Conservation (phyloP, 2,797 vertebrate genomes). For the Anguilla pacifica region DNA sequence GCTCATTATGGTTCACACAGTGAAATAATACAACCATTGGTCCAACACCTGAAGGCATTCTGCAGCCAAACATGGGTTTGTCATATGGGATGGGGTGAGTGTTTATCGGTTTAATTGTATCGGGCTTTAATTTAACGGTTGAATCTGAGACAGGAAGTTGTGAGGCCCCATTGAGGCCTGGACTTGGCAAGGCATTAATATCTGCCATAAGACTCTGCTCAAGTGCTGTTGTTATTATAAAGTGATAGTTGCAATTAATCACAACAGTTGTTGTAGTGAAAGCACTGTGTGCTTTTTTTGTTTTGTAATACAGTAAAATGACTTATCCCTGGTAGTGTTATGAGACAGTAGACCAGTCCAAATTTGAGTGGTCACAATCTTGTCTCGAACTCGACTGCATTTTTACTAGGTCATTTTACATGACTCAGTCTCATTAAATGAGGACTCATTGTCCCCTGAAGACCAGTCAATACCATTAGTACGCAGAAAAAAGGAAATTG, state of each 20-base stretch:
- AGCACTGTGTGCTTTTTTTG: neutral
- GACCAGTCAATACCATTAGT: too few species aligned
- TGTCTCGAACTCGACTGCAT: too few species aligned
- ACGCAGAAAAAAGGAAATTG: too few species aligned
- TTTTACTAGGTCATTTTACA: too few species aligned
- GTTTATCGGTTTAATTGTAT: neutral
- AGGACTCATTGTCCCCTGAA: too few species aligned
- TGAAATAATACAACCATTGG: neutral
- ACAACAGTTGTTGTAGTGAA: neutral
- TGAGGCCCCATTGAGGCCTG: neutral
- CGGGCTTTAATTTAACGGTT: neutral
- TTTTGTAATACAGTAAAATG: neutral
- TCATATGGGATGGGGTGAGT: neutral
- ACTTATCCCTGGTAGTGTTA: neutral
- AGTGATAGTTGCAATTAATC: neutral
- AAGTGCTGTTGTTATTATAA: neutral
- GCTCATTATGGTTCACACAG: neutral
- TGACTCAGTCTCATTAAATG: too few species aligned
- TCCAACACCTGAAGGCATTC: neutral
- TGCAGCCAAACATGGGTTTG: neutral
- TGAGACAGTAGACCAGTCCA: too few species aligned
- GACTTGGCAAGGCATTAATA: neutral
- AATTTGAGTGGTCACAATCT: too few species aligned
- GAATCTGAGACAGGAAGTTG: neutral
- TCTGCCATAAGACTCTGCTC: neutral